A percentile compares a stretch with the other conserved stretches of the same genome.
Evolutionary conservation across 2,797 vertebrate species (phyloP).

Genomic region (Sebastes cheni): DNA sequence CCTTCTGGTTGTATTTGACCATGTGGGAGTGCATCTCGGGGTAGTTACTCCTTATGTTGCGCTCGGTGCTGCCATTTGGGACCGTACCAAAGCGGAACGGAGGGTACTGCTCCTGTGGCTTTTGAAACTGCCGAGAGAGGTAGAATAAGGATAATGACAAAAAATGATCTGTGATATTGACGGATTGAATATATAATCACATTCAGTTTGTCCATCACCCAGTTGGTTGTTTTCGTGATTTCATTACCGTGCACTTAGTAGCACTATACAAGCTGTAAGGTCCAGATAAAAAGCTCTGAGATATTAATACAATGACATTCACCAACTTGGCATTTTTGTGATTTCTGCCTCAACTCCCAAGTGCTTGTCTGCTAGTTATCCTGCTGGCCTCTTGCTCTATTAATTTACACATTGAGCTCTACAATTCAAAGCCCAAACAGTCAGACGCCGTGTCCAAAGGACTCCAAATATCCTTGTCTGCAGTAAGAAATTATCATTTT

Average conservation of each 20-base stretch:
- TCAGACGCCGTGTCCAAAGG: slow-evolving; percentile 24
- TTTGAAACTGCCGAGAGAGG: slow-evolving; percentile 88
- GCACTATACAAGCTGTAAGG: no score
- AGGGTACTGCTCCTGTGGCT: slow-evolving; percentile 96
- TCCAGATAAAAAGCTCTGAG: not conserved
- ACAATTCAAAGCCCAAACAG: slow-evolving; percentile 25
- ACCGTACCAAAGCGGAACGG: slow-evolving; percentile 97
- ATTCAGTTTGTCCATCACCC: not conserved
- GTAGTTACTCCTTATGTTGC: slow-evolving; percentile 98
- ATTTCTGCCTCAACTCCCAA: slow-evolving; percentile 1
- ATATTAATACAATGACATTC: slow-evolving; percentile 9
- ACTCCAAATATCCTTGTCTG: slow-evolving; percentile 30
- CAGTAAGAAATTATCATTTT: slow-evolving; percentile 33
- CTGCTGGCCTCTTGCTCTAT: slow-evolving; percentile 17
- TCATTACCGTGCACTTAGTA: not conserved
- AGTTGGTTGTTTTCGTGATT: not conserved
- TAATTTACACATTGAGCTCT: slow-evolving; percentile 36
- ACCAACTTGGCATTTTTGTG: not conserved
- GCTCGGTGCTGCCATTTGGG: slow-evolving; percentile 97
- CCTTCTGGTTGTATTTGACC: slow-evolving; percentile 99
- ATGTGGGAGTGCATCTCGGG: slow-evolving; percentile 99
- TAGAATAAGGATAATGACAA: not conserved
- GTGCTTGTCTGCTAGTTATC: slow-evolving; percentile 24
- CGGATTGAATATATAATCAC: not conserved
- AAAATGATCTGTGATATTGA: not conserved